A percentile compares a stretch with the other conserved stretches of the same genome.
Evolutionary conservation across 1,140 invertebrate species (phyloP).

Genomic region (Eupeodes corollae): DNA sequence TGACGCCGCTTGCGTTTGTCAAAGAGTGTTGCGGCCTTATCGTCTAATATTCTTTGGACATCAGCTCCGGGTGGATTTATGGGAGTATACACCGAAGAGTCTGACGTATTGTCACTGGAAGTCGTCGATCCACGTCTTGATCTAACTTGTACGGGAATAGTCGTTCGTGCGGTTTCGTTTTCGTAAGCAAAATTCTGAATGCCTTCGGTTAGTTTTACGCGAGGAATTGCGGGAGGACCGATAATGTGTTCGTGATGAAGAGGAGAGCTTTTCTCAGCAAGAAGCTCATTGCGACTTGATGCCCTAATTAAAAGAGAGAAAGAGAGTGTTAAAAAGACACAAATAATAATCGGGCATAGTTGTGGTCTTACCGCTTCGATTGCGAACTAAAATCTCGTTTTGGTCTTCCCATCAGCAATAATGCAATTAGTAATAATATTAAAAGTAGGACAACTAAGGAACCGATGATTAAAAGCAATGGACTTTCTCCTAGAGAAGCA

Average conservation of each 20-base stretch:
- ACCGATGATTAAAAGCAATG: slow-evolving; percentile 34
- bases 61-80: slow-evolving; percentile 30
- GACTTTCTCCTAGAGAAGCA: slow-evolving; percentile 40
- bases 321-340: too few species aligned
- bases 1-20: slow-evolving; percentile 23
- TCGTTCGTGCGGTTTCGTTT: slow-evolving; percentile 18
- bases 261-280: slow-evolving; percentile 16
- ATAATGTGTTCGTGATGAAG: background rate
- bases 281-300: slow-evolving; percentile 27
- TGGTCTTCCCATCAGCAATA: slow-evolving; percentile 48
- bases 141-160: slow-evolving; percentile 10
- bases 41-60: slow-evolving; percentile 31
- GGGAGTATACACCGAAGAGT: slow-evolving; percentile 35
- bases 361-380: slow-evolving; percentile 18
- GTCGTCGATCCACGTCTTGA: slow-evolving; percentile 23
- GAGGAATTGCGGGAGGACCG: slow-evolving; percentile 15
- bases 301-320: slow-evolving; percentile 11
- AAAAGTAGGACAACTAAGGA: slow-evolving; percentile 47
- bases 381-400: slow-evolving; percentile 42
- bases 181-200: slow-evolving; percentile 29
- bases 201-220: slow-evolving; percentile 11
- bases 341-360: too few species aligned
- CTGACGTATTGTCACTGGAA: slow-evolving; percentile 32
- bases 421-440: slow-evolving; percentile 47
- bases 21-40: slow-evolving; percentile 26